Conservation (phyloP, 2,797 vertebrate genomes). For the Pseudochromis fuscus region DNA sequence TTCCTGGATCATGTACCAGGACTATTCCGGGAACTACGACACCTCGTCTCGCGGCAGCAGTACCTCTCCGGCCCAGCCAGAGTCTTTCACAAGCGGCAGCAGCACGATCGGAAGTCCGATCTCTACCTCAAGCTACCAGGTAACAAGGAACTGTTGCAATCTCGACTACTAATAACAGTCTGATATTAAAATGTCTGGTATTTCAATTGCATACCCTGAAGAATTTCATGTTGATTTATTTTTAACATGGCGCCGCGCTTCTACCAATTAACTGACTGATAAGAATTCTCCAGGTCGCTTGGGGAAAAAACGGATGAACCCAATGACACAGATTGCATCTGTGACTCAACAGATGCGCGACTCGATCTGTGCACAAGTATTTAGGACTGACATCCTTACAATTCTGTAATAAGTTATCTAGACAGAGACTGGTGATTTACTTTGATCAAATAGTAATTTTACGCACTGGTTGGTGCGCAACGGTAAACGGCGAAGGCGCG, state of each 20-base stretch:
- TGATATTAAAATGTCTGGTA: neutral
- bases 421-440: neutral
- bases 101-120: slow-evolving; percentile 87
- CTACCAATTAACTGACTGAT: neutral
- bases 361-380: slow-evolving; percentile 18
- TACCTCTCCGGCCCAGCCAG: slow-evolving; percentile 94
- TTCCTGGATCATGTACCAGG: slow-evolving; percentile 98
- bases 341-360: slow-evolving; percentile 46
- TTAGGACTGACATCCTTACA: neutral
- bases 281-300: slow-evolving; percentile 6
- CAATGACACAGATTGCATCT: slow-evolving; percentile 38
- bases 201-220: neutral
- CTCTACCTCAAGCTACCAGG: slow-evolving; percentile 91
- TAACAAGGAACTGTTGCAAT: slow-evolving; percentile 59
- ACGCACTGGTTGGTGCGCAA: neutral
- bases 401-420: neutral
- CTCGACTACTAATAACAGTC: too few species aligned
- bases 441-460: neutral
- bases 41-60: slow-evolving; percentile 98
- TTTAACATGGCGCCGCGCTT: neutral
- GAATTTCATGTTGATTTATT: neutral
- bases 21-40: slow-evolving; percentile 98
- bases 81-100: slow-evolving; percentile 92
- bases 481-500: neutral
- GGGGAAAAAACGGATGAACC: slow-evolving; percentile 15